Percentiles rank a stretch among this genome's conserved stretches.
phyloP scores from a whole-genome alignment of 2,797 vertebrate species.

The Geotrypetes seraphini region DNA sequence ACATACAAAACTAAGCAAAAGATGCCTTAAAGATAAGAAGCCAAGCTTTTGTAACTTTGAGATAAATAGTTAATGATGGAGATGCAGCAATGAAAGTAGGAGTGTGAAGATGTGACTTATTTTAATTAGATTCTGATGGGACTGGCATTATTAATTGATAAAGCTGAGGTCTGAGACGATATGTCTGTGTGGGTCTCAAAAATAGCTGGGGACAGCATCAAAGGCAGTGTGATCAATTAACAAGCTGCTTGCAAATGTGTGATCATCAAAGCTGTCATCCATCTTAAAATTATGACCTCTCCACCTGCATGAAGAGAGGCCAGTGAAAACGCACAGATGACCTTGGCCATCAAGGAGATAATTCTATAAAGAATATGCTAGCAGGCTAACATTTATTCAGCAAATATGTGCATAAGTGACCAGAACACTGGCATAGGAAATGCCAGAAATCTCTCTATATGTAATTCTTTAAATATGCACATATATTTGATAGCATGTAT shows the following conservation, averaged over 20 bases:
- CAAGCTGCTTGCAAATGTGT: slow-evolving; percentile 80
- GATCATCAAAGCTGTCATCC: slow-evolving; percentile 94
- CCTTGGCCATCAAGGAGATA: too few species aligned
- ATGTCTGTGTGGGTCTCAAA: slow-evolving; percentile 76
- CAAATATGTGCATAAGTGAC: too few species aligned
- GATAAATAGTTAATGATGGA: slow-evolving; percentile 96
- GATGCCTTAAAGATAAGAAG: slow-evolving; percentile 63
- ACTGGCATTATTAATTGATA: slow-evolving; percentile 98
- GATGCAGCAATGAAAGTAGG: slow-evolving; percentile 72
- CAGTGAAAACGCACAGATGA: slow-evolving; percentile 76
- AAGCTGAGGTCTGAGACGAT: slow-evolving; percentile 76
- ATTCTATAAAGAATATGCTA: too few species aligned
- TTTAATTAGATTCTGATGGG: slow-evolving; percentile 93
- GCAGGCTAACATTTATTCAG: too few species aligned
- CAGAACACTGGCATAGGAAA: too few species aligned
- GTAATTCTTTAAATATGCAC: too few species aligned
- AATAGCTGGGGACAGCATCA: slow-evolving; percentile 93
- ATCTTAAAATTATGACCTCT: slow-evolving; percentile 67
- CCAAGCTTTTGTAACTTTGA: slow-evolving; percentile 73
- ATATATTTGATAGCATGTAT: too few species aligned
- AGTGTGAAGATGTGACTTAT: slow-evolving; percentile 84
- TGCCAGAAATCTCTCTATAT: too few species aligned
- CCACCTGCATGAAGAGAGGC: slow-evolving; percentile 65
- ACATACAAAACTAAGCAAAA: slow-evolving; percentile 44
- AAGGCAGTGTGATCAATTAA: slow-evolving; percentile 93